Conservation (phyloP, 2,113 vertebrate genomes). For the Parus major region DNA sequence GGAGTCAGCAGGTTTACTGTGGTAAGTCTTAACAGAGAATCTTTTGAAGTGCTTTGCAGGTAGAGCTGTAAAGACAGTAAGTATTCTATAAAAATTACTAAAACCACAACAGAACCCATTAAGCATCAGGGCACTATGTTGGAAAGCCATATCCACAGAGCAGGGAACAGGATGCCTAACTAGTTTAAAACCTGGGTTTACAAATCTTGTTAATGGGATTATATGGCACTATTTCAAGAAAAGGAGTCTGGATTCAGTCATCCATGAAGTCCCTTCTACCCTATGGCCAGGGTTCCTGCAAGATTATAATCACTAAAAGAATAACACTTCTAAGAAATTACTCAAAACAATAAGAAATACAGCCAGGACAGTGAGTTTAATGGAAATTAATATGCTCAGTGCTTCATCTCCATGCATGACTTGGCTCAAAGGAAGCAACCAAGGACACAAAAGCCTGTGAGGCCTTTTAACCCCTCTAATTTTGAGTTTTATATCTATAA, state of each 20-base stretch:
- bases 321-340: neutral
- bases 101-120: neutral
- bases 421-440: neutral
- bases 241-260: neutral
- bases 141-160: neutral
- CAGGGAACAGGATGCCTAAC: neutral
- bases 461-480: neutral
- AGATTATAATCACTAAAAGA: neutral
- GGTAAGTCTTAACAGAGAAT: constrained; percentile 13
- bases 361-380: neutral
- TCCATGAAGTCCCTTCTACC: neutral
- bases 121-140: neutral
- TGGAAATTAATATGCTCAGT: neutral
- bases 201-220: neutral
- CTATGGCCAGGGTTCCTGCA: neutral
- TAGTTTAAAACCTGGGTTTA: neutral
- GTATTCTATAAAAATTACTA: constrained; percentile 2
- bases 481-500: neutral
- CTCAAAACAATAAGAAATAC: neutral
- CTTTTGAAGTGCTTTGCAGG: constrained; percentile 25
- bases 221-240: neutral
- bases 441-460: neutral
- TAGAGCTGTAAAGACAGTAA: constrained; percentile 23
- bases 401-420: neutral
- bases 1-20: constrained; percentile 43